Conservation (phyloP, 2,797 vertebrate species). For the Notolabrus celidotus region DNA sequence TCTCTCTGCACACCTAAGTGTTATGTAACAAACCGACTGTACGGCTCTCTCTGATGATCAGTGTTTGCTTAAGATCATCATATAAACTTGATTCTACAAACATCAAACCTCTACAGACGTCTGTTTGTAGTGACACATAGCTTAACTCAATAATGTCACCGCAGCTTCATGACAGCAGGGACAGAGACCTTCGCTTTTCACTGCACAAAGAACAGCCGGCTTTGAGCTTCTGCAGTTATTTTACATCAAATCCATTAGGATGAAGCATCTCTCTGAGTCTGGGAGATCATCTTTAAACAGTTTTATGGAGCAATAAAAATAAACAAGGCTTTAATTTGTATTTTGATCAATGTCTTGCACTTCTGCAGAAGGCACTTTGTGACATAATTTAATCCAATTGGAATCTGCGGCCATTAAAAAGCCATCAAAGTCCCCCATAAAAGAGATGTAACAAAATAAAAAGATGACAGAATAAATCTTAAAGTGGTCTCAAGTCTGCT, state of each 20-base stretch:
- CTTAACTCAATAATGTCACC: too few relatives aligned
- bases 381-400: not conserved
- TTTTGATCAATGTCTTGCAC: not conserved
- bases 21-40: not conserved
- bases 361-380: not conserved
- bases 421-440: not conserved
- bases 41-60: not conserved
- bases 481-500: too few relatives aligned
- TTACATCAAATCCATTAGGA: too few relatives aligned
- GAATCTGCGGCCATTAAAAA: not conserved
- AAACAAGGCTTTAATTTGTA: not conserved
- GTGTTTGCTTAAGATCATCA: constrained; percentile 4
- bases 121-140: not conserved
- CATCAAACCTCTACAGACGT: not conserved
- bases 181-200: too few relatives aligned
- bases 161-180: too few relatives aligned
- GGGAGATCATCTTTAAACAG: too few relatives aligned
- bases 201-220: too few relatives aligned
- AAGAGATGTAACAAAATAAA: not conserved
- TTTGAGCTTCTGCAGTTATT: too few relatives aligned
- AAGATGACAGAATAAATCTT: not conserved
- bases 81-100: not conserved
- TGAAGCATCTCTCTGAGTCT: too few relatives aligned
- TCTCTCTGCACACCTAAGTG: not conserved
- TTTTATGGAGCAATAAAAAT: not conserved